These are phyloP conservation scores for Paradisaea rubra DNA, from an alignment of 2,113 vertebrate species.

Conservation along the genomic window DNA sequence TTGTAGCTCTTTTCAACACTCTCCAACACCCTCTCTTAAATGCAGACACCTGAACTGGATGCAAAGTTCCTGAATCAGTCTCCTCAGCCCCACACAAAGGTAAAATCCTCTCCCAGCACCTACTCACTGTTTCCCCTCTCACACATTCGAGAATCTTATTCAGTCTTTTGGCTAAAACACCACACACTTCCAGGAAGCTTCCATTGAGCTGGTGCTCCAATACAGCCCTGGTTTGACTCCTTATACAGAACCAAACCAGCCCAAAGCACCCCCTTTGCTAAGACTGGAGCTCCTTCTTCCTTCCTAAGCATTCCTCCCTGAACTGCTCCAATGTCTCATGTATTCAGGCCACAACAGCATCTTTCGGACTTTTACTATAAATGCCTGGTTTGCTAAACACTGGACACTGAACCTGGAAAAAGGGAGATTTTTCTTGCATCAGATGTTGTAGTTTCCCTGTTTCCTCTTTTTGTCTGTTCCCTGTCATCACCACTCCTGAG, in stretches of 20 bases:
- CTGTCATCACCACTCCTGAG: not conserved
- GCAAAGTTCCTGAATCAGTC: not conserved
- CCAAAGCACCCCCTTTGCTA: not conserved
- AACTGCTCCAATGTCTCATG: not conserved
- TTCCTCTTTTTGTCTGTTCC: not conserved
- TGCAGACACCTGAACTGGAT: not conserved
- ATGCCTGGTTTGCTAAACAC: not conserved
- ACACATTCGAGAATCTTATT: not conserved
- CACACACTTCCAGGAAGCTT: not conserved
- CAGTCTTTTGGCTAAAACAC: not conserved
- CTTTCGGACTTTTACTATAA: not conserved
- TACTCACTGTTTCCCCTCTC: not conserved
- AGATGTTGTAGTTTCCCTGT: not conserved
- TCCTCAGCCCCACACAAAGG: not conserved
- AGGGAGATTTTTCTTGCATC: not conserved
- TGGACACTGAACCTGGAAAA: not conserved
- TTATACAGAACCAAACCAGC: not conserved
- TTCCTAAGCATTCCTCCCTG: not conserved
- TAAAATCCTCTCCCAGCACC: not conserved
- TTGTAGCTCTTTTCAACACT: conserved; percentile 31
- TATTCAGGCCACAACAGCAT: not conserved
- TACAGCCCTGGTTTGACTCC: not conserved
- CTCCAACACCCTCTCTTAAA: not conserved
- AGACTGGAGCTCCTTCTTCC: not conserved
- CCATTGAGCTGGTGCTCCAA: not conserved